Conservation (phyloP, 2,113 vertebrate species). For the Pachycephala philippinensis region DNA sequence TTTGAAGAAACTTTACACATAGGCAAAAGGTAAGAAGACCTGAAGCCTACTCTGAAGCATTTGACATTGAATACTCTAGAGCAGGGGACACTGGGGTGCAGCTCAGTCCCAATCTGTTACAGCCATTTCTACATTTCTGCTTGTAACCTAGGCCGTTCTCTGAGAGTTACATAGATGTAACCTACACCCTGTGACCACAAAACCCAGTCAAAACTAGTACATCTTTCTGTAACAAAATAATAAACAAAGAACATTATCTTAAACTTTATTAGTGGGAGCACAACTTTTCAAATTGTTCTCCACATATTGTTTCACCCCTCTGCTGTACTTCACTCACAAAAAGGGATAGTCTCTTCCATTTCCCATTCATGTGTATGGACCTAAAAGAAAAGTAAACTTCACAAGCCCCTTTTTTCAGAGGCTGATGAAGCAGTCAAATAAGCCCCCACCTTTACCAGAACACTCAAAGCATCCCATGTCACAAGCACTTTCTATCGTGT, state of each 20-base stretch:
- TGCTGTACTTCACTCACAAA: background rate
- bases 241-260: background rate
- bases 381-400: background rate
- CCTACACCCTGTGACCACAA: background rate
- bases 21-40: background rate
- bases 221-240: background rate
- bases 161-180: background rate
- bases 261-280: background rate
- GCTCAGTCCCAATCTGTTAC: background rate
- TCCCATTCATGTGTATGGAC: background rate
- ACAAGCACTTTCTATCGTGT: background rate
- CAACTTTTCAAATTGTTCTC: background rate
- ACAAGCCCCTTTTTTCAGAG: background rate
- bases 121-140: background rate
- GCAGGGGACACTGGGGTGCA: background rate
- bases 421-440: background rate
- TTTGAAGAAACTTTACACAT: background rate
- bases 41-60: background rate
- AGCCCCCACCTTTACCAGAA: background rate
- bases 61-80: background rate
- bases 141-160: background rate
- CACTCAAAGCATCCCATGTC: background rate
- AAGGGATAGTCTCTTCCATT: background rate
- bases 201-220: background rate
- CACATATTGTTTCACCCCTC: background rate